Evolutionary conservation across 1,140 invertebrate species (phyloP).

Genomic region (Triops cancriformis): DNA sequence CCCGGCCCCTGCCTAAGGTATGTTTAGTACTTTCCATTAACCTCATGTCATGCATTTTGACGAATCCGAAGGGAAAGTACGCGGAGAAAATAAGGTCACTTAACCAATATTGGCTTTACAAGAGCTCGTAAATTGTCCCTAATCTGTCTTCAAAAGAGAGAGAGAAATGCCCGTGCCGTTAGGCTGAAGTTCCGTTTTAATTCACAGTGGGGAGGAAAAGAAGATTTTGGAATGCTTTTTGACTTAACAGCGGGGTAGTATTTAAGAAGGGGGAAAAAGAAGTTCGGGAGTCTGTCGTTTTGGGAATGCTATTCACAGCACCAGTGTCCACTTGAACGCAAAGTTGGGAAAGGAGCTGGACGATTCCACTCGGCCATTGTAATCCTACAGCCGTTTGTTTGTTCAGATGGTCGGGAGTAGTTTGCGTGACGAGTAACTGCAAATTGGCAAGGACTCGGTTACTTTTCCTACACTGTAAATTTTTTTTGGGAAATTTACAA

Average conservation of each 20-base stretch:
- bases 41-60: not conserved
- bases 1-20: not conserved
- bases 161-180: not conserved
- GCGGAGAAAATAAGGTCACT: not conserved
- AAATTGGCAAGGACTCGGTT: not conserved
- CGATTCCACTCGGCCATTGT: not conserved
- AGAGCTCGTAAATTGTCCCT: not conserved
- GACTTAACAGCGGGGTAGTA: not conserved
- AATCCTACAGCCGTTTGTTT: not conserved
- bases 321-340: not conserved
- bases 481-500: too few species aligned
- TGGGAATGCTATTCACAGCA: not conserved
- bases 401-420: not conserved
- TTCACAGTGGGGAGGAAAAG: not conserved
- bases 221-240: too few species aligned
- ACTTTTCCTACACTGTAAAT: too few species aligned
- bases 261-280: not conserved
- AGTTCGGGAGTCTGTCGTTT: not conserved
- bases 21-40: not conserved
- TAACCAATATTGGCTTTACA: not conserved
- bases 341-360: not conserved
- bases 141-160: not conserved
- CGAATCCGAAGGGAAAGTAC: not conserved
- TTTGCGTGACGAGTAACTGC: not conserved
- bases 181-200: not conserved